Evolutionary conservation across 1,140 invertebrate genomes (phyloP).

Genomic region (Goniozus legneri): DNA sequence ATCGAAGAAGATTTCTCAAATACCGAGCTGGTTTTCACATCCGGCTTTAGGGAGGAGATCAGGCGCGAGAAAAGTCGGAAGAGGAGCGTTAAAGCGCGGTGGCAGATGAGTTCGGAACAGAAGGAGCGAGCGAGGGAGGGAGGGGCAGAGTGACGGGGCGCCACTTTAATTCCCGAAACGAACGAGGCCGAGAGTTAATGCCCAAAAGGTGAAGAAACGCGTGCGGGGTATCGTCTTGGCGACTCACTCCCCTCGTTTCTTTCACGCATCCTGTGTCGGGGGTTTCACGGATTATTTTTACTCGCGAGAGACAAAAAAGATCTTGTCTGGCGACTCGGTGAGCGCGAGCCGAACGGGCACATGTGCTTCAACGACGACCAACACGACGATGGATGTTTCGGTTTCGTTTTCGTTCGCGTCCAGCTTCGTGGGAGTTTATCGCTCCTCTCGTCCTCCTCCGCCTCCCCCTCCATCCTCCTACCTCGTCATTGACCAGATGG

Average conservation of each 20-base stretch:
- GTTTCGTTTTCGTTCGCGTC: slow-evolving; percentile 28
- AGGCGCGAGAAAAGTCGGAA: no score
- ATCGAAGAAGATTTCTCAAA: no score
- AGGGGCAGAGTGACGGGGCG: slow-evolving; percentile 4
- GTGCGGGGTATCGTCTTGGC: slow-evolving; percentile 45
- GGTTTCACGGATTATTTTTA: slow-evolving; percentile 58
- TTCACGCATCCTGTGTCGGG: slow-evolving; percentile 48
- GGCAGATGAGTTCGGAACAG: slow-evolving; percentile 20
- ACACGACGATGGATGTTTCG: slow-evolving; percentile 11
- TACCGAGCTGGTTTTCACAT: no score
- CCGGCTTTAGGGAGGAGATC: no score
- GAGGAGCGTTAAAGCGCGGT: no score
- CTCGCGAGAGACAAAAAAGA: slow-evolving; percentile 53
- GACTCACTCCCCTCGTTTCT: slow-evolving; percentile 33
- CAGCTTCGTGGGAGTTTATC: slow-evolving; percentile 37
- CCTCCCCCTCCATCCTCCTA: not conserved
- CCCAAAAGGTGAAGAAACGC: slow-evolving; percentile 53
- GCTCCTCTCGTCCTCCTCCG: not conserved
- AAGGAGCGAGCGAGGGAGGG: not conserved
- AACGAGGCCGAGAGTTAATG: no score
- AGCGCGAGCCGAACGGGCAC: slow-evolving; percentile 29
- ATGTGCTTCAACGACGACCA: slow-evolving; percentile 33
- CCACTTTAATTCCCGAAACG: slow-evolving; percentile 47
- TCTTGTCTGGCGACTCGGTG: slow-evolving; percentile 49
- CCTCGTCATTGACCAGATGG: slow-evolving; percentile 21